A percentile compares a stretch with the other conserved stretches of the same genome.
Evolutionary conservation across 2,113 vertebrate genomes (phyloP).

Genomic region (Pseudolaguvia tuberculata): DNA sequence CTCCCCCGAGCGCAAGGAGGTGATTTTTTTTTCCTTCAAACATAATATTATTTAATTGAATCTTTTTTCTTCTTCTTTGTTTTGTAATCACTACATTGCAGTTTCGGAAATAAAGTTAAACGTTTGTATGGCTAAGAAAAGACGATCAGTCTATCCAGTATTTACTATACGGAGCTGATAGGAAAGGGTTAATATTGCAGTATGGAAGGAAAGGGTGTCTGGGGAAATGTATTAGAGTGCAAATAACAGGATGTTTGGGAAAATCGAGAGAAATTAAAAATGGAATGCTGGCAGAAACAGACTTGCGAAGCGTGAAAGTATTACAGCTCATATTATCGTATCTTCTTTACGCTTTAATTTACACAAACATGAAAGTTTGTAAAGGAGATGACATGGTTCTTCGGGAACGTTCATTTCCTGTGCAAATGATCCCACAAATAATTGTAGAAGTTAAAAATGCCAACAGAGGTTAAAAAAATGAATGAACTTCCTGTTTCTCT

Average conservation of each 20-base stretch:
- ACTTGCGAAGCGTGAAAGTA: not conserved
- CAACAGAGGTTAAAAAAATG: too few relatives aligned
- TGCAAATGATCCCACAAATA: too few relatives aligned
- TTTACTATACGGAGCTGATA: not conserved
- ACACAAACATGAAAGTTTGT: not conserved
- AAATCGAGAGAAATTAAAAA: not conserved
- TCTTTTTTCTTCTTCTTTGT: too few relatives aligned
- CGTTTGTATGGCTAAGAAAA: not conserved
- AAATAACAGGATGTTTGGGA: not conserved
- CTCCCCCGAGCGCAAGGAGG: not conserved
- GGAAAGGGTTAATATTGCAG: conserved; percentile 14
- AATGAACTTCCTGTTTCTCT: too few relatives aligned
- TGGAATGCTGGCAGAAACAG: not conserved
- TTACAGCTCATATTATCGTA: not conserved
- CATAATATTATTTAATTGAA: not conserved
- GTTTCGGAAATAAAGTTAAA: not conserved
- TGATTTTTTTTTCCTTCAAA: not conserved
- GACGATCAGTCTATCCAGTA: too few relatives aligned
- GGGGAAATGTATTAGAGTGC: not conserved
- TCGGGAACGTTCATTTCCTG: not conserved
- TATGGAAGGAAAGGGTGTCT: not conserved
- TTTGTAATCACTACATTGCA: not conserved
- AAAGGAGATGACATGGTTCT: too few relatives aligned
- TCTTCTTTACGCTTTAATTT: not conserved
- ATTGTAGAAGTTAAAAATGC: too few relatives aligned